Percentiles rank a stretch among this genome's conserved stretches.
These are phyloP conservation scores for Neria commutata DNA, from an alignment of 2,888 invertebrate species.

Conservation along the genomic window DNA sequence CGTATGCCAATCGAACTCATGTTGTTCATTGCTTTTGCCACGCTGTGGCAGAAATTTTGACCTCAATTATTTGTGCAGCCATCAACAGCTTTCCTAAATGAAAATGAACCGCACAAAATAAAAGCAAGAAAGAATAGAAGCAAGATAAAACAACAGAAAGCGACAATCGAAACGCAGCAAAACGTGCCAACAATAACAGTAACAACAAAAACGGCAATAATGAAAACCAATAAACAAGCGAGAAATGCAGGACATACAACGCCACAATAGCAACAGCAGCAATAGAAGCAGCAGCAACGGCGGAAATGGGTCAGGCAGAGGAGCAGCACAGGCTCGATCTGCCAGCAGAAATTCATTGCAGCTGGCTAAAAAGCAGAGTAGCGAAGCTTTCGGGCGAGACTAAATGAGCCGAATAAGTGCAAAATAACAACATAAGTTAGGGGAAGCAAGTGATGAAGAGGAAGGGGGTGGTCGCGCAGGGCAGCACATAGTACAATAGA, in stretches of 20 bases:
- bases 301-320: too few species aligned
- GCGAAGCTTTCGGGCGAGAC: not conserved
- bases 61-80: conserved; percentile 1
- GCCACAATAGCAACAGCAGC: not conserved
- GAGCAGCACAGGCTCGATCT: not conserved
- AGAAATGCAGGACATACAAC: not conserved
- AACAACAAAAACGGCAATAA: not conserved
- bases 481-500: not conserved
- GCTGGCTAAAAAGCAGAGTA: not conserved
- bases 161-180: not conserved
- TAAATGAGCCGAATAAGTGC: conserved; percentile 1
- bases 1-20: not conserved
- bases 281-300: too few species aligned
- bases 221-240: conserved; percentile 16
- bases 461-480: too few species aligned
- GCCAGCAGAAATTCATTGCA: conserved; percentile 6
- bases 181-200: not conserved
- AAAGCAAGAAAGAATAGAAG: not conserved
- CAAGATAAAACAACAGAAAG: not conserved
- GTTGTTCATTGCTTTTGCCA: not conserved
- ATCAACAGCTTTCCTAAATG: too few species aligned
- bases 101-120: too few species aligned
- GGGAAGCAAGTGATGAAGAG: conserved; percentile 1
- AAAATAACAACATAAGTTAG: conserved; percentile 8
- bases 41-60: not conserved